Percentiles rank a stretch among this genome's conserved stretches.
phyloP scores from a whole-genome alignment of 1,140 invertebrate genomes.

The Diploscapter pachys region DNA sequence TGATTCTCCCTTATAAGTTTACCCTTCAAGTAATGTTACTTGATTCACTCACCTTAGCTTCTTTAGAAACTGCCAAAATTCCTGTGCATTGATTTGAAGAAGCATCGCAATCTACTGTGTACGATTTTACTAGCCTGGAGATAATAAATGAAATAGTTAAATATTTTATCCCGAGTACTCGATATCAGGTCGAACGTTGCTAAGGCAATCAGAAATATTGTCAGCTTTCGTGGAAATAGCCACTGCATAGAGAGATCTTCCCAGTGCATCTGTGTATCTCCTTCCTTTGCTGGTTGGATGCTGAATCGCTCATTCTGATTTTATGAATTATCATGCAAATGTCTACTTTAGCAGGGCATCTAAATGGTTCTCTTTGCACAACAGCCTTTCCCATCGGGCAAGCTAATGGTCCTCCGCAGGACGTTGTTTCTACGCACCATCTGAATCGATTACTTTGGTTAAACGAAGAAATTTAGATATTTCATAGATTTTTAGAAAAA shows the following conservation, averaged over 20 bases:
- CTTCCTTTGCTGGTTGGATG: not conserved
- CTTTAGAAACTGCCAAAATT: conserved; percentile 57
- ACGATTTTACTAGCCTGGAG: conserved; percentile 33
- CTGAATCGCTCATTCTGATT: no score
- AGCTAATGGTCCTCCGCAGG: conserved; percentile 53
- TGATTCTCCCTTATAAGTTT: no score
- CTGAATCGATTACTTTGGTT: conserved; percentile 23
- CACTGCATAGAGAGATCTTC: conserved; percentile 52
- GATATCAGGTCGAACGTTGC: conserved; percentile 53
- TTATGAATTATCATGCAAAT: no score
- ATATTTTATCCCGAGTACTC: conserved; percentile 45
- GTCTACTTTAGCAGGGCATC: conserved; percentile 46
- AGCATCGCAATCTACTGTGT: conserved; percentile 55
- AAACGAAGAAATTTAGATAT: no score
- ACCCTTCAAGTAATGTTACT: no score
- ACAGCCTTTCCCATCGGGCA: conserved; percentile 51
- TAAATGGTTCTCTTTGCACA: conserved; percentile 54
- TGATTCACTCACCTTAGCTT: conserved; percentile 41
- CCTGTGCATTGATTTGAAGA: conserved; percentile 52
- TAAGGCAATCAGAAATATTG: conserved; percentile 45
- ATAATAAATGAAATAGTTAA: conserved; percentile 4
- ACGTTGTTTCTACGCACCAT: conserved; percentile 53
- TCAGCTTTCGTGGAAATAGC: conserved; percentile 45
- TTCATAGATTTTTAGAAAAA: no score
- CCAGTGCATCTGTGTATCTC: conserved; percentile 56